A percentile compares a stretch with the other conserved stretches of the same genome.
phyloP scores from a whole-genome alignment of 2,888 invertebrate genomes.

The Rambutsinella grinnellia region DNA sequence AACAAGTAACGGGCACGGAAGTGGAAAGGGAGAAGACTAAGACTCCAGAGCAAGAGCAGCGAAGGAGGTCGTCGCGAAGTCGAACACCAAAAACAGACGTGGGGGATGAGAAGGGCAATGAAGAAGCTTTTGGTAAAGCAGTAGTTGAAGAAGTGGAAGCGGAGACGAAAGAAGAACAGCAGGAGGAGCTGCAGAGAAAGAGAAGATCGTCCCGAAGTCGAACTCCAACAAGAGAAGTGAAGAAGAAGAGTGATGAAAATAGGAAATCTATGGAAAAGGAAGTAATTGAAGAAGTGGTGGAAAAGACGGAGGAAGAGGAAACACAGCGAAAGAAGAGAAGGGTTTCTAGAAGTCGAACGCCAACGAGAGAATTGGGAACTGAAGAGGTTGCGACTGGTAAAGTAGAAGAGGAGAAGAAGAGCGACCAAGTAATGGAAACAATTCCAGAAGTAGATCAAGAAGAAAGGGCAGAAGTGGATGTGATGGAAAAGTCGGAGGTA shows the following conservation, averaged over 20 bases:
- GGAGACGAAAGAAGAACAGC: neutral
- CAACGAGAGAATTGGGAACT: neutral
- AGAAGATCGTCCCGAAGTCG: neutral
- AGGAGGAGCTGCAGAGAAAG: too few species aligned
- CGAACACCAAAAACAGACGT: neutral
- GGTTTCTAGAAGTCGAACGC: neutral
- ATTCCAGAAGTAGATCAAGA: neutral
- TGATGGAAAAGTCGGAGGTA: neutral
- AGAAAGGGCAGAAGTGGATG: neutral
- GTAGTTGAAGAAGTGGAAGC: neutral
- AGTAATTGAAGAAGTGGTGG: neutral
- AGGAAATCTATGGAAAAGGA: neutral
- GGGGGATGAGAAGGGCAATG: neutral
- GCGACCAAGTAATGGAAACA: neutral
- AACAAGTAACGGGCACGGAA: neutral
- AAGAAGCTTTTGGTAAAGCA: neutral
- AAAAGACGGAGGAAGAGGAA: too few species aligned
- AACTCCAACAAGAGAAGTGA: slow-evolving; percentile 3
- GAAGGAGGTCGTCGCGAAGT: neutral
- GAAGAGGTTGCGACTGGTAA: neutral
- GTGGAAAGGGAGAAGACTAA: neutral
- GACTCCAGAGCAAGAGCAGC: neutral
- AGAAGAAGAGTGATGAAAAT: too few species aligned
- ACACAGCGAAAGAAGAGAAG: too few species aligned
- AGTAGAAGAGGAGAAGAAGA: neutral